Evolutionary conservation across 2,797 vertebrate genomes (phyloP), one percentile per base, ranked within the genome.

Genomic region (Enteromius radiatus): DNA sequence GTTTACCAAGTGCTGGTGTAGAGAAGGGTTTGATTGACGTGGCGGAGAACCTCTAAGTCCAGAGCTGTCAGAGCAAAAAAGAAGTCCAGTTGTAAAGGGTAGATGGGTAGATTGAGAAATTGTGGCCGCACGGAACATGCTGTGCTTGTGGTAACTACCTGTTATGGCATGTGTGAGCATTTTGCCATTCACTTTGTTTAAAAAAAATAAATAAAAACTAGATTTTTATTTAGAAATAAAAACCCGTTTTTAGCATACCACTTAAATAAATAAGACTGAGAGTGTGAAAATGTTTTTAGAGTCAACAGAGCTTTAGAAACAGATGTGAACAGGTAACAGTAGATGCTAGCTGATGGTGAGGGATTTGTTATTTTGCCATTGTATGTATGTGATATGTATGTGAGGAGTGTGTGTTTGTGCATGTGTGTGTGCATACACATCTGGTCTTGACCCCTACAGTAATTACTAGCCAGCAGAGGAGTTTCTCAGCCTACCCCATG

Each of bases 41-140:
- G 43, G 36, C 17, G 59, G 89, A 89, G 87, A 89, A 89, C 84
- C 84, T 87, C 80, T 83, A 87, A 91, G 43, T 64, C 88, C 88
- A 87, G 87, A 86, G 88, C 82, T 90, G 88, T 89, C 84, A 86
- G 84, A 23, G 52, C 78, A 88, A 84, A 81, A 84, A 67, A 26
- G 11, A 69, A 54, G 82, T 84, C 86, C 85, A 63, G 26, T 78
- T 81, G 81, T 84, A 76, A 77, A 63, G 64, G 45, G 21, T 43
- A 19, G 61, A 63, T 63, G 28, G 28, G 28, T 31, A 63, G 26
- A 31, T 73, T 49, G 47, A 45, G 28, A 21, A 73, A 73, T 28
- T 52, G 28, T 73, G 47, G 21, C 5, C 1, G 21, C 54, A 23
- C 21, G 8, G 38, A 69, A 43, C 12, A 26, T 69, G 38, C n/a